A percentile compares a stretch with the other conserved stretches of the same genome.
Conservation (phyloP, 2,888 invertebrate species). For the Archaeoteleia sp. region DNA sequence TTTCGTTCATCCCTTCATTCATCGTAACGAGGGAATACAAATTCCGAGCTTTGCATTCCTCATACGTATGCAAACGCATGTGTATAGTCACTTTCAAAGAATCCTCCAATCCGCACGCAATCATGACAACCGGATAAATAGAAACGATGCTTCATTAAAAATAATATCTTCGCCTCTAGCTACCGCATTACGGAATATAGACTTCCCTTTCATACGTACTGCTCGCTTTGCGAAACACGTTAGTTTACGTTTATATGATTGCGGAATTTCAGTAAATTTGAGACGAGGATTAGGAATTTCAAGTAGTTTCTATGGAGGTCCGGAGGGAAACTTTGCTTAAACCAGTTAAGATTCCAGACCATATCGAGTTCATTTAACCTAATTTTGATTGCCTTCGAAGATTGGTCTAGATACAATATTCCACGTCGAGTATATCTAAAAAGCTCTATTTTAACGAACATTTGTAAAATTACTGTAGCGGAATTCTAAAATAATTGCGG, state of each 20-base stretch:
- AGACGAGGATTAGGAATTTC: conserved; percentile 2
- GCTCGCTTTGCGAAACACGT: conserved; percentile 19
- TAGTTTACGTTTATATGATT: conserved; percentile 29
- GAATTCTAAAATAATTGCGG: no score
- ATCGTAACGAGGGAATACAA: conserved; percentile 57
- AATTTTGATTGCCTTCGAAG: no score
- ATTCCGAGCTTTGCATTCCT: conserved; percentile 45
- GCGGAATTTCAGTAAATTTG: conserved; percentile 21
- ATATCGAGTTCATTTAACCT: no score
- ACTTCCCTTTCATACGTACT: conserved; percentile 25
- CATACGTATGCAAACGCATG: conserved; percentile 48
- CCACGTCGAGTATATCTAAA: no score
- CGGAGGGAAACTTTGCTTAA: not conserved
- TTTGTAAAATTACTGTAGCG: no score
- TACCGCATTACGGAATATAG: conserved; percentile 36
- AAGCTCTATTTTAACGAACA: no score
- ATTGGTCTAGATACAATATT: no score
- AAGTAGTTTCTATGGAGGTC: not conserved
- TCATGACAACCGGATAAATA: conserved; percentile 55
- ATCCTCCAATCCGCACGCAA: conserved; percentile 53
- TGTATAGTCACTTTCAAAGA: conserved; percentile 37
- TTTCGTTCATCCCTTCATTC: conserved; percentile 55
- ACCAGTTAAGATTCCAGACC: no score
- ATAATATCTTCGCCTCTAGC: conserved; percentile 48
- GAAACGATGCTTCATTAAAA: conserved; percentile 52